Evolutionary conservation across 2,888 invertebrate genomes (phyloP).

Genomic region (Orchesellides sinensis): DNA sequence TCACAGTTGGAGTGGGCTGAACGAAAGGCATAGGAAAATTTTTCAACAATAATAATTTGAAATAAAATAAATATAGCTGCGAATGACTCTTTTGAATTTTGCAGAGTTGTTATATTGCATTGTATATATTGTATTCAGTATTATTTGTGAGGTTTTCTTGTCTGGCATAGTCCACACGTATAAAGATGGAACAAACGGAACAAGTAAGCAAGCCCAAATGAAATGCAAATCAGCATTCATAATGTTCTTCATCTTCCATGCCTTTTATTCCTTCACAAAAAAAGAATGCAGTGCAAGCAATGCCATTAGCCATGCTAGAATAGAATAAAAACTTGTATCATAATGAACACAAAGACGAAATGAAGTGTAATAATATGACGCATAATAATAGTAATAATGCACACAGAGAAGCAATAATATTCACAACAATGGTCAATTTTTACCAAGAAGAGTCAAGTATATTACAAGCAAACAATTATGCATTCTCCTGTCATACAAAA

Average conservation of each 20-base stretch:
- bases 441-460: conserved; percentile 52
- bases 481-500: conserved; percentile 62
- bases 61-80: conserved; percentile 9
- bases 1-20: background rate
- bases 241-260: background rate
- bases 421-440: conserved; percentile 58
- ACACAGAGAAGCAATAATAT: conserved; percentile 34
- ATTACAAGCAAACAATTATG: conserved; percentile 59
- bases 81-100: conserved; percentile 29
- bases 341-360: conserved; percentile 14
- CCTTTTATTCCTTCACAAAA: background rate
- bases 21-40: conserved; percentile 32
- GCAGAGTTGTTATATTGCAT: background rate
- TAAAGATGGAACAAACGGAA: background rate
- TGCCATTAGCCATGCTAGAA: background rate
- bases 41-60: conserved; percentile 20
- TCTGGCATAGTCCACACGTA: background rate
- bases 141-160: conserved; percentile 15
- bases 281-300: background rate
- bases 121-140: conserved; percentile 5
- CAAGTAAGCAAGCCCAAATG: background rate
- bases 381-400: conserved; percentile 17
- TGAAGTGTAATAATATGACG: conserved; percentile 51
- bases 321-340: too few relatives aligned
- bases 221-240: conserved; percentile 25